Evolutionary conservation across 2,888 invertebrate genomes (phyloP).

Genomic region (Strigamia crassipes): DNA sequence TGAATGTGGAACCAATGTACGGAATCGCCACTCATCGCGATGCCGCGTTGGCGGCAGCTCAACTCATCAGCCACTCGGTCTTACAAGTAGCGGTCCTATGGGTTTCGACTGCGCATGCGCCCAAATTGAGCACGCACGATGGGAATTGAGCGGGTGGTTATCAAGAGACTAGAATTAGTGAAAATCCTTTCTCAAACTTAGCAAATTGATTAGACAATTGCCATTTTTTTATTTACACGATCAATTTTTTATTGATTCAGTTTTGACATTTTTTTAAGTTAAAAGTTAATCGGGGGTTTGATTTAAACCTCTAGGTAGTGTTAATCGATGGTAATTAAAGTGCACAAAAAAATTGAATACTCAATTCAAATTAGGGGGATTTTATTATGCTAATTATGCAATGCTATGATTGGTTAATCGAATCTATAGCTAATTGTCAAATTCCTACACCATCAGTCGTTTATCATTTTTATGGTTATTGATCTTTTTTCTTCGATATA

Average conservation of each 20-base stretch:
- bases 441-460: too few species aligned
- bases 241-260: neutral
- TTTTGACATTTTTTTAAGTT: neutral
- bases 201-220: constrained; percentile 8
- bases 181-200: neutral
- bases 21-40: constrained; percentile 25
- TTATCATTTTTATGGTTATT: neutral
- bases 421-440: too few species aligned
- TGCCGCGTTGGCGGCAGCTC: constrained; percentile 31
- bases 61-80: constrained; percentile 31
- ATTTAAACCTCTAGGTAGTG: too few species aligned
- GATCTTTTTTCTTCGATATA: neutral
- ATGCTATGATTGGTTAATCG: too few species aligned
- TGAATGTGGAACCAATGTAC: neutral
- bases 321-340: too few species aligned
- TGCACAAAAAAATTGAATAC: too few species aligned
- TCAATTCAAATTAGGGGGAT: too few species aligned
- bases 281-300: too few species aligned
- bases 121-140: neutral
- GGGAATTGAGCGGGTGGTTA: constrained; percentile 31
- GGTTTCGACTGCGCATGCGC: constrained; percentile 1
- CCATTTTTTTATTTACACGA: neutral
- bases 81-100: constrained; percentile 16
- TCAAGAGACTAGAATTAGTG: neutral
- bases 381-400: too few species aligned